Conservation (phyloP, 1,140 invertebrate species). For the Meteorus sp. region DNA sequence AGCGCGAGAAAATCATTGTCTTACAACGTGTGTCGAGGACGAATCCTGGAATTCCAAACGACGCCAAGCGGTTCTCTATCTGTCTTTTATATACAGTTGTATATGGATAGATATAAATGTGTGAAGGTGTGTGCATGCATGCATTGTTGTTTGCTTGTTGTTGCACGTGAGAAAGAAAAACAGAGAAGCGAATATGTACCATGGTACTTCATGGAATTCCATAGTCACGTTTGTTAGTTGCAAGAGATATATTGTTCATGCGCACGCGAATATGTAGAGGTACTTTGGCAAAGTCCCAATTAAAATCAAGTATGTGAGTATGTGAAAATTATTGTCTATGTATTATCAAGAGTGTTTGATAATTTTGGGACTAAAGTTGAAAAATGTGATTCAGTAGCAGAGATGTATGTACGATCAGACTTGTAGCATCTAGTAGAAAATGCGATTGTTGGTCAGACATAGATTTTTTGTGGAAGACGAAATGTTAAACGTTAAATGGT, state of each 20-base stretch:
- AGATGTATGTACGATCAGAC: too few species aligned
- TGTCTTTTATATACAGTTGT: neutral
- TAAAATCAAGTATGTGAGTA: too few species aligned
- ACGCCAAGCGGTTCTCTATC: neutral
- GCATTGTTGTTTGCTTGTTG: too few species aligned
- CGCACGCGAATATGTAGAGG: neutral
- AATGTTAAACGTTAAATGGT: too few species aligned
- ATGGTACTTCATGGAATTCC: slow-evolving; percentile 40
- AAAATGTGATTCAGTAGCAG: too few species aligned
- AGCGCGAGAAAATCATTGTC: neutral
- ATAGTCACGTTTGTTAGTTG: slow-evolving; percentile 40
- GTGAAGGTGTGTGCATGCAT: neutral
- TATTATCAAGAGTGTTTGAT: too few species aligned
- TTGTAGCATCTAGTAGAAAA: too few species aligned
- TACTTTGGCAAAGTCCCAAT: too few species aligned
- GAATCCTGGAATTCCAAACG: slow-evolving; percentile 27
- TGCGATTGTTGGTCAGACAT: too few species aligned
- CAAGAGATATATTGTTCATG: neutral
- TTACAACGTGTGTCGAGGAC: slow-evolving; percentile 8
- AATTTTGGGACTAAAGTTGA: too few species aligned
- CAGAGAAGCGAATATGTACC: slow-evolving; percentile 39
- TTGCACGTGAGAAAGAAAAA: slow-evolving; percentile 6
- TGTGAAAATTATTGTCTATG: too few species aligned
- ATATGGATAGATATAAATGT: slow-evolving; percentile 15
- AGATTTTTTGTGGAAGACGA: too few species aligned